Conservation (phyloP, 2,797 vertebrate species). For the Macropus fuliginosus region DNA sequence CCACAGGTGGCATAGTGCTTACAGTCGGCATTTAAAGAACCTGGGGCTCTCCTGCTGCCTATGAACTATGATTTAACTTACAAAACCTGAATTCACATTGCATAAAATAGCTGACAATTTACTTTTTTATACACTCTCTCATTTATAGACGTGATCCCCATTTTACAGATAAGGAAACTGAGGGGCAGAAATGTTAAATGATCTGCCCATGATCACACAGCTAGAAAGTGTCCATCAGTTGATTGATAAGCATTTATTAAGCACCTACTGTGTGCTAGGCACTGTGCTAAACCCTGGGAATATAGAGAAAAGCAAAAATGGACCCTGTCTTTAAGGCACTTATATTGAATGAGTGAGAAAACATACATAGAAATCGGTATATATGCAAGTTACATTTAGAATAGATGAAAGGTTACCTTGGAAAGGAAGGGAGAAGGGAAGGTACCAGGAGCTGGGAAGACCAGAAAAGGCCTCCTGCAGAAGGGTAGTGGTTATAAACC, state of each 20-base stretch:
- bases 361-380: background rate
- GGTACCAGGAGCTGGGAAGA: background rate
- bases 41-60: conserved; percentile 13
- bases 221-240: background rate
- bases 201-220: background rate
- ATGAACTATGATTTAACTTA: conserved; percentile 50
- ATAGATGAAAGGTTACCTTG: background rate
- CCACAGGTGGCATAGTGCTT: fast-evolving
- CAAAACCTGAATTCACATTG: conserved; percentile 54
- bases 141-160: background rate
- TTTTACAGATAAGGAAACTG: background rate
- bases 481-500: background rate
- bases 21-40: background rate
- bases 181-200: background rate
- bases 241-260: conserved; percentile 42
- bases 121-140: background rate
- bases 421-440: background rate
- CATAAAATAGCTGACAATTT: conserved; percentile 9
- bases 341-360: background rate
- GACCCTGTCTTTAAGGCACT: background rate
- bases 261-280: background rate
- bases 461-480: background rate
- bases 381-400: background rate
- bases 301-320: background rate
- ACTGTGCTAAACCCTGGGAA: background rate